Evolutionary conservation across 2,888 invertebrate genomes (phyloP).

Genomic region (Rutpela maculata): DNA sequence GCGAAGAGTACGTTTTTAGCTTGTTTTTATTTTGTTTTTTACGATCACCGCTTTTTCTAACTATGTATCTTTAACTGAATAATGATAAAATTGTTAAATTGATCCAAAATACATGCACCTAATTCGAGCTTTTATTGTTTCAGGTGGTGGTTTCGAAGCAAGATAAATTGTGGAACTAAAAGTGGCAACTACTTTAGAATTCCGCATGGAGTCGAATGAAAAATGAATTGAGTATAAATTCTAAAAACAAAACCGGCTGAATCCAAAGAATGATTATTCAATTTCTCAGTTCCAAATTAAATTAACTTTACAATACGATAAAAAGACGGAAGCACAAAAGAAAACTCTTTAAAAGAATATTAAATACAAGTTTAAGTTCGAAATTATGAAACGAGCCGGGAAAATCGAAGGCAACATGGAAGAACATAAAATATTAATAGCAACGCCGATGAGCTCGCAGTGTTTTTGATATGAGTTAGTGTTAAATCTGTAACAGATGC

Average conservation of each 20-base stretch:
- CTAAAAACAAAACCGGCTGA: constrained; percentile 52
- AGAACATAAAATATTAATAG: constrained; percentile 46
- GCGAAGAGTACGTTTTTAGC: too few relatives aligned
- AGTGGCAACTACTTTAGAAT: constrained; percentile 37
- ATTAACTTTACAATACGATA: constrained; percentile 49
- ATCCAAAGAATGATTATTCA: constrained; percentile 59
- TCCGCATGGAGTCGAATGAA: constrained; percentile 46
- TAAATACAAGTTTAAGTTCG: constrained; percentile 19
- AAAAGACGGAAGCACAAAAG: constrained; percentile 40
- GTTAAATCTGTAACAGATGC: constrained; percentile 60
- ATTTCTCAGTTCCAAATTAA: constrained; percentile 56
- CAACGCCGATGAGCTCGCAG: constrained; percentile 47
- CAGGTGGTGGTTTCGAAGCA: constrained; percentile 35
- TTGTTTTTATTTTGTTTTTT: too few relatives aligned
- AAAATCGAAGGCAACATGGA: constrained; percentile 11
- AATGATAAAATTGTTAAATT: not conserved
- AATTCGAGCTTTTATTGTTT: constrained; percentile 32
- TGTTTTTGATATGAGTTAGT: constrained; percentile 55
- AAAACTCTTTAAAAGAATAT: constrained; percentile 27
- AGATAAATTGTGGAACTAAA: constrained; percentile 32
- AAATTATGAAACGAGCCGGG: constrained; percentile 31
- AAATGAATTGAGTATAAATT: constrained; percentile 56
- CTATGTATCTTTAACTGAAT: too few relatives aligned
- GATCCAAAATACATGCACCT: constrained; percentile 24
- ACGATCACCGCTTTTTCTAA: too few relatives aligned